A percentile compares a stretch with the other conserved stretches of the same genome.
Evolutionary conservation across 2,888 invertebrate species (phyloP).

Genomic region (Sericinus montela): DNA sequence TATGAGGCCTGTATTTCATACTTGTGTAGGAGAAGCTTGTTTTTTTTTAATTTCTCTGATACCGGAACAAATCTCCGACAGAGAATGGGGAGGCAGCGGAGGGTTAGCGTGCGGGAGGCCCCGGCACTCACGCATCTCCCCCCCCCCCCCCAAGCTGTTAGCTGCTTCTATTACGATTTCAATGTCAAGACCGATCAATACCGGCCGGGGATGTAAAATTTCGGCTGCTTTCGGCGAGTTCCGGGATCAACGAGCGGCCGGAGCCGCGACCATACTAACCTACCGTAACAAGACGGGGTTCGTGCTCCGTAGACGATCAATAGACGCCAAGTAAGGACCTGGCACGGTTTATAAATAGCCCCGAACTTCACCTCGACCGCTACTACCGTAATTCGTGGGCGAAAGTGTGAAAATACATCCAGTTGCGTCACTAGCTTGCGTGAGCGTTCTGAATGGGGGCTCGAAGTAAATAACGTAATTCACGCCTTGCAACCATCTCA

Average conservation of each 20-base stretch:
- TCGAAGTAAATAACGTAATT: constrained; percentile 12
- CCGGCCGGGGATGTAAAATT: constrained; percentile 71
- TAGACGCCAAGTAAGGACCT: constrained; percentile 64
- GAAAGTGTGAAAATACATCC: constrained; percentile 57
- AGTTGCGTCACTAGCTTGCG: constrained; percentile 41
- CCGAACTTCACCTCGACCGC: constrained; percentile 72
- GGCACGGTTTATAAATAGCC: constrained; percentile 73
- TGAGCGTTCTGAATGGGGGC: constrained; percentile 14
- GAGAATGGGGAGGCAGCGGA: constrained; percentile 26
- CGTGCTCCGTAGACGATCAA: constrained; percentile 70
- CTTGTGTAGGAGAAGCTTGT: not conserved
- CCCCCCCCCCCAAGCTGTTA: constrained; percentile 75
- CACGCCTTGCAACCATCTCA: constrained; percentile 24
- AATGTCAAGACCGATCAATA: constrained; percentile 80
- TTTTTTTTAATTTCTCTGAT: constrained; percentile 20
- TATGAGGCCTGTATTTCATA: constrained; percentile 7
- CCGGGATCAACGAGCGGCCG: constrained; percentile 61
- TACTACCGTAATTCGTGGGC: constrained; percentile 50
- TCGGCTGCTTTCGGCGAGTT: constrained; percentile 69
- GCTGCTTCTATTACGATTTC: constrained; percentile 73
- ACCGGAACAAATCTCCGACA: constrained; percentile 22
- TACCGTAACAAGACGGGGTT: constrained; percentile 71
- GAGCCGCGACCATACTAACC: constrained; percentile 69
- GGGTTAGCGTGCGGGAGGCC: constrained; percentile 51
- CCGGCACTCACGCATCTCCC: constrained; percentile 61